These are phyloP conservation scores for Drosophila kokeensis DNA, from an alignment of 2,888 invertebrate species.

Conservation along the genomic window DNA sequence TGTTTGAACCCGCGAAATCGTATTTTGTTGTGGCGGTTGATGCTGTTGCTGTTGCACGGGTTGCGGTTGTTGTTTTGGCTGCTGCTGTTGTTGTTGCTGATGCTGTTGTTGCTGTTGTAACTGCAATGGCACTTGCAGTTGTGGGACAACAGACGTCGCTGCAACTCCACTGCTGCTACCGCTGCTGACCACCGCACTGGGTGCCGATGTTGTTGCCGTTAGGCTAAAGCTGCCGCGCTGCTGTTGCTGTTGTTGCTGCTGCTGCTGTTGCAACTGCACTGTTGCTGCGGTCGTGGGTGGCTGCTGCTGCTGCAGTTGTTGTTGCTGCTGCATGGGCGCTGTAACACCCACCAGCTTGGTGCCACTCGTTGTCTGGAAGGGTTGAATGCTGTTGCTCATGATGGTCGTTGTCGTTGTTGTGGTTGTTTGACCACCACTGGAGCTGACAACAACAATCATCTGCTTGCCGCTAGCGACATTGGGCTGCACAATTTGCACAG, in stretches of 20 bases:
- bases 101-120: slow-evolving; percentile 43
- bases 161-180: slow-evolving; percentile 72
- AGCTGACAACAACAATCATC: slow-evolving; percentile 67
- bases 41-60: slow-evolving; percentile 61
- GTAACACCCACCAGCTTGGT: slow-evolving; percentile 84
- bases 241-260: slow-evolving; percentile 55
- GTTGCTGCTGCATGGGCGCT: slow-evolving; percentile 85
- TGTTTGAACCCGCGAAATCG: slow-evolving; percentile 88
- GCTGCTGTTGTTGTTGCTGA: slow-evolving; percentile 42
- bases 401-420: slow-evolving; percentile 72
- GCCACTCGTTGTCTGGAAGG: slow-evolving; percentile 83
- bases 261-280: slow-evolving; percentile 58
- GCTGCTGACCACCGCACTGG: slow-evolving; percentile 47
- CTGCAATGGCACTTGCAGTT: slow-evolving; percentile 48
- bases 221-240: slow-evolving; percentile 60
- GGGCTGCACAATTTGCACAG: slow-evolving; percentile 84
- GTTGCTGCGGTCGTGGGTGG: slow-evolving; percentile 30
- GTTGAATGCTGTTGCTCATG: slow-evolving; percentile 82
- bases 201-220: slow-evolving; percentile 50
- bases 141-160: slow-evolving; percentile 45
- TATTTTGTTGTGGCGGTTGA: slow-evolving; percentile 79
- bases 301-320: slow-evolving; percentile 47
- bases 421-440: slow-evolving; percentile 62
- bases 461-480: slow-evolving; percentile 83
- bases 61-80: slow-evolving; percentile 48